These are phyloP conservation scores for Acleris sparsana DNA, from an alignment of 2,888 invertebrate species.

Conservation along the genomic window DNA sequence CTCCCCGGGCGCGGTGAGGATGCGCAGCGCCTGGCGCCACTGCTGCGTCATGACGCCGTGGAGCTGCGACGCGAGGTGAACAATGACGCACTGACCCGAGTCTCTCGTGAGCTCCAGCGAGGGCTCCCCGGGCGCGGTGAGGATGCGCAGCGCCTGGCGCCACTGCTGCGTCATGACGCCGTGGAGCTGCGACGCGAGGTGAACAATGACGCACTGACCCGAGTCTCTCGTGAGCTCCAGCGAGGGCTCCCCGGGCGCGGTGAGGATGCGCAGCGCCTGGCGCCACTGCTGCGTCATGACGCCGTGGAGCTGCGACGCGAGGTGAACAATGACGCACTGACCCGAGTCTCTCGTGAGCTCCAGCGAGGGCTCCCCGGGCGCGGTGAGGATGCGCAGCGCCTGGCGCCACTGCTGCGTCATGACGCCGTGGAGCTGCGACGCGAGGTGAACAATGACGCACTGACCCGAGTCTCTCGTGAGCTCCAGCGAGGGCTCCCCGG, in stretches of 20 bases:
- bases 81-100: conserved; percentile 2
- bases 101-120: conserved; percentile 18
- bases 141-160: conserved; percentile 89
- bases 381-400: conserved; percentile 87
- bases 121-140: conserved; percentile 63
- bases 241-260: conserved; percentile 46
- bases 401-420: conserved; percentile 85
- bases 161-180: conserved; percentile 71
- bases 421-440: conserved; percentile 86
- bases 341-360: conserved; percentile 16
- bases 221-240: conserved; percentile 17
- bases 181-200: conserved; percentile 88
- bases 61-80: conserved; percentile 86
- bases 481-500: conserved; percentile 23
- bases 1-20: too few species aligned
- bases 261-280: conserved; percentile 88
- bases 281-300: conserved; percentile 82
- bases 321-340: conserved; percentile 38
- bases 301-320: conserved; percentile 88
- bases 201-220: not conserved
- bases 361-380: conserved; percentile 29
- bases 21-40: too few species aligned
- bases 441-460: conserved; percentile 74
- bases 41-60: conserved; percentile 61
- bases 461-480: conserved; percentile 15